A percentile compares a stretch with the other conserved stretches of the same genome.
phyloP scores from a whole-genome alignment of 2,113 vertebrate genomes.

The Hydrolagus affinis region DNA sequence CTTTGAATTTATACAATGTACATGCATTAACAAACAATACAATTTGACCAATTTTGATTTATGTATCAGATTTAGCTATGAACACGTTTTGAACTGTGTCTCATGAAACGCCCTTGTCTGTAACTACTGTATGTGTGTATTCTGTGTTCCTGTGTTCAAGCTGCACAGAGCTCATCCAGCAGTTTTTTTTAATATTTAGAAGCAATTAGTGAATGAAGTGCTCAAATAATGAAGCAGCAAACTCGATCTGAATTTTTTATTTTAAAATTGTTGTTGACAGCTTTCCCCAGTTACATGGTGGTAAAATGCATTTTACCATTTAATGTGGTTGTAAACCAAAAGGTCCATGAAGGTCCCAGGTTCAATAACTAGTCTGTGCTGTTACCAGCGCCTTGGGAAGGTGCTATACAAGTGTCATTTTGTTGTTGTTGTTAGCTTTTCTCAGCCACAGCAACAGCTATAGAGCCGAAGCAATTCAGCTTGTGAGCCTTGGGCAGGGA shows the following conservation, averaged over 20 bases:
- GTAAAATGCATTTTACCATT: background rate
- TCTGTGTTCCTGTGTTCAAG: background rate
- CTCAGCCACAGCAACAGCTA: background rate
- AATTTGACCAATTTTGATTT: background rate
- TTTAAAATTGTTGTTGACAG: background rate
- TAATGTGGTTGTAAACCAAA: background rate
- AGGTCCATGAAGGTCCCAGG: background rate
- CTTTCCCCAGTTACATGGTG: background rate
- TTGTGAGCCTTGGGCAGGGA: background rate
- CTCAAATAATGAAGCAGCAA: background rate
- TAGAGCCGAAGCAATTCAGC: background rate
- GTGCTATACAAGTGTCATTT: too few species aligned
- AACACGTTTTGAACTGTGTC: background rate
- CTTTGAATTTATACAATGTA: constrained; percentile 14
- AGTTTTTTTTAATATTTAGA: background rate
- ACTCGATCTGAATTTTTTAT: background rate
- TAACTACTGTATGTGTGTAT: background rate
- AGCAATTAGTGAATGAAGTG: background rate
- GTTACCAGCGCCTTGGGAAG: too few species aligned
- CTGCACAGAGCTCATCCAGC: background rate
- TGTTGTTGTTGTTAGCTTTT: too few species aligned
- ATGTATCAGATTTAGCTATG: background rate
- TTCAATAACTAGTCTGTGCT: background rate
- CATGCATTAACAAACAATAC: constrained; percentile 21
- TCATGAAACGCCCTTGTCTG: background rate